Evolutionary conservation across 2,797 vertebrate genomes (phyloP).

Genomic region (Crypturellus tataupa): DNA sequence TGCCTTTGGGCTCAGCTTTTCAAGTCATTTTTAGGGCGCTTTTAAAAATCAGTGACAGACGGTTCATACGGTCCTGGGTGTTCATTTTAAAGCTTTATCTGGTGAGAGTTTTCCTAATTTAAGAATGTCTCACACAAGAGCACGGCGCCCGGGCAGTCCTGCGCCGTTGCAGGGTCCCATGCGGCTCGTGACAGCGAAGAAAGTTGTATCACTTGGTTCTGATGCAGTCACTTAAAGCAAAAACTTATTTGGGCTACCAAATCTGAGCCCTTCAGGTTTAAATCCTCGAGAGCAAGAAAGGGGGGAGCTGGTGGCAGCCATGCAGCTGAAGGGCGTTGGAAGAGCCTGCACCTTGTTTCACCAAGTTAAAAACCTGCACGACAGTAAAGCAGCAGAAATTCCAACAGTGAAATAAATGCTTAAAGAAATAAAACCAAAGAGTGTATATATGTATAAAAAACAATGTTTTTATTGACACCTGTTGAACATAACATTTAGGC

Average conservation of each 20-base stretch:
- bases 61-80: background rate
- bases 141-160: background rate
- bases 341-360: rapidly evolving
- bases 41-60: background rate
- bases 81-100: background rate
- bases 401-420: background rate
- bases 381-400: background rate
- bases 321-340: background rate
- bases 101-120: background rate
- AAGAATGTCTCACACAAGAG: background rate
- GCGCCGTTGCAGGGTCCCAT: rapidly evolving
- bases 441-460: background rate
- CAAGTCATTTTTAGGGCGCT: background rate
- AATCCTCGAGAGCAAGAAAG: background rate
- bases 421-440: background rate
- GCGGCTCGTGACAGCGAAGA: rapidly evolving
- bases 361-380: background rate
- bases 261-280: background rate
- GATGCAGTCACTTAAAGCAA: background rate
- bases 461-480: constrained; percentile 72
- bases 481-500: constrained; percentile 2
- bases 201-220: background rate
- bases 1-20: background rate
- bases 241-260: rapidly evolving
- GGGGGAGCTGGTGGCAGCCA: background rate